phyloP scores from a whole-genome alignment of 2,797 vertebrate genomes.

The Lindbergichthys nudifrons region DNA sequence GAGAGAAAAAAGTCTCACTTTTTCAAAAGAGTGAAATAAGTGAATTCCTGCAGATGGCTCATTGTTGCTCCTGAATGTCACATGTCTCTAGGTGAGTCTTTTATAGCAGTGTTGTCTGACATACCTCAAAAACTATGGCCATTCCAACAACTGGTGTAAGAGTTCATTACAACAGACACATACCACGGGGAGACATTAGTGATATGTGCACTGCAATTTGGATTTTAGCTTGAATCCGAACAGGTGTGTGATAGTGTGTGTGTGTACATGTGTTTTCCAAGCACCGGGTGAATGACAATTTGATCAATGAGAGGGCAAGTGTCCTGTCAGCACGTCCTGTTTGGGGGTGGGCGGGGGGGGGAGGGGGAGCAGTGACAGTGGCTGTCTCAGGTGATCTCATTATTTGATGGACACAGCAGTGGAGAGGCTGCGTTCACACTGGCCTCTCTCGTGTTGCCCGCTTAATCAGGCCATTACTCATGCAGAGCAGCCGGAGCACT shows the following conservation, averaged over 20 bases:
- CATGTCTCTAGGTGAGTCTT: conserved; percentile 69
- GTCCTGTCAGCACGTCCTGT: conserved; percentile 79
- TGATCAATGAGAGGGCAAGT: conserved; percentile 78
- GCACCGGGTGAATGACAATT: conserved; percentile 66
- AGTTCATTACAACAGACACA: conserved; percentile 29
- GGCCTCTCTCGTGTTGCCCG: conserved; percentile 53
- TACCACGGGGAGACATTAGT: conserved; percentile 2
- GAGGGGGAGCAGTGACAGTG: conserved; percentile 35
- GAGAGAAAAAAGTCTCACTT: conserved; percentile 62
- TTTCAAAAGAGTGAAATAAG: conserved; percentile 72
- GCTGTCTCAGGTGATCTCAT: conserved; percentile 81
- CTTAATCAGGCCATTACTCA: conserved; percentile 78
- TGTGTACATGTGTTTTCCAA: conserved; percentile 37
- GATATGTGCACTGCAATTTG: conserved; percentile 16
- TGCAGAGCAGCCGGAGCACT: conserved; percentile 67
- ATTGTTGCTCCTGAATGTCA: conserved; percentile 71
- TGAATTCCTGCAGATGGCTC: conserved; percentile 73
- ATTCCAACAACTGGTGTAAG: conserved; percentile 26
- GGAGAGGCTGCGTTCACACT: conserved; percentile 62
- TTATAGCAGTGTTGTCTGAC: conserved; percentile 62
- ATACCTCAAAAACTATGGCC: conserved; percentile 60
- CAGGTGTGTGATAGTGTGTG: conserved; percentile 18
- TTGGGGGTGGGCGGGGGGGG: not conserved
- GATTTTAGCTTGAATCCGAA: not conserved
- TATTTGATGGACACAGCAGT: conserved; percentile 79